Base-by-base conservation (phyloP, 2,113 vertebrate species). In the Pholis gunnellus region DNA sequence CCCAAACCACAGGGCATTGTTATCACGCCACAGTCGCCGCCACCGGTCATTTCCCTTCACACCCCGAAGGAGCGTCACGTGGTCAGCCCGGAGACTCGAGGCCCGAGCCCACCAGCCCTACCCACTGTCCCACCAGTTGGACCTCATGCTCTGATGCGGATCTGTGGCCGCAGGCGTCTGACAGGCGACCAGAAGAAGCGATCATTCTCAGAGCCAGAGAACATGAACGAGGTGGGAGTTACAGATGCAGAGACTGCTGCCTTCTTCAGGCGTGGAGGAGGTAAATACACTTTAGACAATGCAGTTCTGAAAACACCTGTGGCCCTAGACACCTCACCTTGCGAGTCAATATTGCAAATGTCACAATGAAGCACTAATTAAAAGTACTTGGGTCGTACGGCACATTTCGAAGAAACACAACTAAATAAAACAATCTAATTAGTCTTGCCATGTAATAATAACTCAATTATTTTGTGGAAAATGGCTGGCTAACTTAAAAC, bases 131-230 rank as follows among this genome's bases (percentile, higher is more conserved):
- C 95, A 0, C 2, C 90, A 0, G 88, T 92, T 2, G 89, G 94
- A 0, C 92, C 93, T 46, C 90, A 94, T 0, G 93, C 92, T 68
- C 1, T 83, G 0, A 0, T 92, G 0, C 95, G 97, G 2, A 95
- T 98, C 15, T 96, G 97, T 0, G 96, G 96, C 3, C 96, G 98
- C 29, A 96, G 94, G 76, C 96, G 97, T 42, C 92, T 99, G 84
- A 96, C 96, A 0, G 83, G 92, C 0, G 97, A 98, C 89, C 97
- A 99, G 93, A 99, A 98, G 93, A 99, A 98, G 78, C 93, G 96
- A 1, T 99, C 97, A 0, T 99, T 97, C 91, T 99, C 98, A 0
- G 98, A 99, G 93, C 98, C 98, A 0, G 97, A 98, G 88, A 99
- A 96, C 86, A 96, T 99, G 94, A 97, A 99, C 0, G 96, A 99